A percentile compares a stretch with the other conserved stretches of the same genome.
Conservation (phyloP, 2,113 vertebrate species). For the Hippoglossus stenolepis region DNA sequence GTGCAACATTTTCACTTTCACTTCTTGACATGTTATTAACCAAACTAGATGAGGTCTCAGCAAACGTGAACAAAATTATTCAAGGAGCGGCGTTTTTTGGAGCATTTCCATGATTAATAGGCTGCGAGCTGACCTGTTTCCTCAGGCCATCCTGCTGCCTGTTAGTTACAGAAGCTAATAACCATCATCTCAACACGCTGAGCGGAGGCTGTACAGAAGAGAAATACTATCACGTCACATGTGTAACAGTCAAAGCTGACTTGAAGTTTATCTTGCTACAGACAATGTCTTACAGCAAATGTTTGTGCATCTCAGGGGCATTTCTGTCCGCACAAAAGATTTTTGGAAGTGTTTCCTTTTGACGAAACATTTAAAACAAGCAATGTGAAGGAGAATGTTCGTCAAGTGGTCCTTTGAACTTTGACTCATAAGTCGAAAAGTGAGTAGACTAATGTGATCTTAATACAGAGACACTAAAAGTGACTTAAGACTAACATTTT, state of each 20-base stretch:
- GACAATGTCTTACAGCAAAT: not conserved
- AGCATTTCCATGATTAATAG: conserved; percentile 65
- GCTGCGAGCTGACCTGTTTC: conserved; percentile 69
- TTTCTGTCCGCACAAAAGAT: not conserved
- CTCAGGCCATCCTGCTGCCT: conserved; percentile 59
- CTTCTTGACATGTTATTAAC: conserved; percentile 53
- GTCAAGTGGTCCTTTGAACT: too few relatives aligned
- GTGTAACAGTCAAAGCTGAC: conserved; percentile 11
- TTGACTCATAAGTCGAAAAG: not conserved
- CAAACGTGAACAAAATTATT: conserved; percentile 60
- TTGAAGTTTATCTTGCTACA: conserved; percentile 1
- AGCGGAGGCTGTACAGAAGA: conserved; percentile 9
- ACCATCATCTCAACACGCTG: conserved; percentile 41
- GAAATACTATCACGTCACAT: not conserved
- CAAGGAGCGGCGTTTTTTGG: conserved; percentile 40
- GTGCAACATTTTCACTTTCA: conserved; percentile 14
- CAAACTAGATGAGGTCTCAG: conserved; percentile 25
- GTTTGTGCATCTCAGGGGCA: not conserved
- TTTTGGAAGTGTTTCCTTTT: too few relatives aligned
- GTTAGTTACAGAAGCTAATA: conserved; percentile 66
- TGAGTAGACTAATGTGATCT: too few relatives aligned
- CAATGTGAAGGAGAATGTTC: not conserved
- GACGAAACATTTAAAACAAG: not conserved
- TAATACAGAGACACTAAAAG: too few relatives aligned
- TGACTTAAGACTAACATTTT: too few relatives aligned